These are phyloP conservation scores for Patiria miniata DNA, from an alignment of 35 echinoderm and acorn worm species.

Conservation along the genomic window DNA sequence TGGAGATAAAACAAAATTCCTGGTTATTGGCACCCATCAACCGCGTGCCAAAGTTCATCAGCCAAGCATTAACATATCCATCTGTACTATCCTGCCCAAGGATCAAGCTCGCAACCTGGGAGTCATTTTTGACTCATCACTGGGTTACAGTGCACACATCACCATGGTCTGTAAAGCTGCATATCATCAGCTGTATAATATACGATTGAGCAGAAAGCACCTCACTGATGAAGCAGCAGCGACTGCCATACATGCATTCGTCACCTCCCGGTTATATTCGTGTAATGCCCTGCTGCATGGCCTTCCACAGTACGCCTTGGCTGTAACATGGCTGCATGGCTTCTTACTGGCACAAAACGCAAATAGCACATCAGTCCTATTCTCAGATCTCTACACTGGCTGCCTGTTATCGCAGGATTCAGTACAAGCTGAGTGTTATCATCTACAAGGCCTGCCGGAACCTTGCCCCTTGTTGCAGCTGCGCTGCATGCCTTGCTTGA, in stretches of 20 bases:
- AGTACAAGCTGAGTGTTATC: conserved; percentile 1
- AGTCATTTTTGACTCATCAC: not conserved
- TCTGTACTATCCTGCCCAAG: conserved; percentile 10
- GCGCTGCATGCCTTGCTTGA: too few species aligned
- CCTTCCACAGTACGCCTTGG: not conserved
- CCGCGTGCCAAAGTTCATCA: not conserved
- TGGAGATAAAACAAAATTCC: not conserved
- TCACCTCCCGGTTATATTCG: not conserved
- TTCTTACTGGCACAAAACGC: not conserved
- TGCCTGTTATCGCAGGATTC: conserved; percentile 33
- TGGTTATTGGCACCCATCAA: not conserved
- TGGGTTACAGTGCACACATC: not conserved
- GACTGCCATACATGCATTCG: not conserved
- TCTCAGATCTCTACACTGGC: conserved; percentile 15
- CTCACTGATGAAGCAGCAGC: conserved; percentile 16
- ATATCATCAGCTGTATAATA: conserved; percentile 7
- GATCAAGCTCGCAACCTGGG: conserved; percentile 7
- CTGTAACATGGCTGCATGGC: not conserved
- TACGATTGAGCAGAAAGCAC: not conserved
- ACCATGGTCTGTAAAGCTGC: not conserved
- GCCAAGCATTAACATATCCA: not conserved
- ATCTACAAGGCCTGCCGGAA: conserved; percentile 12
- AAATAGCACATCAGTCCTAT: not conserved
- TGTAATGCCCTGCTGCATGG: conserved; percentile 7
- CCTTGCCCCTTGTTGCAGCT: not conserved